These are phyloP conservation scores for Leptodactylus fallax DNA, from an alignment of 2,797 vertebrate genomes.

Conservation along the genomic window DNA sequence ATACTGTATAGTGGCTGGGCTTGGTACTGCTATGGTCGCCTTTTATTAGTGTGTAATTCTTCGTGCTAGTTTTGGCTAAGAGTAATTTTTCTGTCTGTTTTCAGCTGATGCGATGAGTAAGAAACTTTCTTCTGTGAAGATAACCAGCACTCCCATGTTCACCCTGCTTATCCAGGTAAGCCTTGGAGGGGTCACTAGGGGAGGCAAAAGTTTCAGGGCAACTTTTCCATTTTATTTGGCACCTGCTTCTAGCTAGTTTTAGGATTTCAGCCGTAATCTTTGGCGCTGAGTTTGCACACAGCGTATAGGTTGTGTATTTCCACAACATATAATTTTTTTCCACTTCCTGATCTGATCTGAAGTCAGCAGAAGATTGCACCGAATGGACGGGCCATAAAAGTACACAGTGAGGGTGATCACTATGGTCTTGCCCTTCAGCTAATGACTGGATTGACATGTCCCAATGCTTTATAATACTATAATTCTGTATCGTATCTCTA, in stretches of 20 bases:
- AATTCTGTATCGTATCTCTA: not conserved
- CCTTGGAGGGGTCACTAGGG: not conserved
- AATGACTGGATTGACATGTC: not conserved
- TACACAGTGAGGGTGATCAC: not conserved
- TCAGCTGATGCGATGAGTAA: slow-evolving; percentile 72
- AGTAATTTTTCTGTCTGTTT: slow-evolving; percentile 36
- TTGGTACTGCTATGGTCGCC: no score
- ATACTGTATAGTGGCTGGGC: no score
- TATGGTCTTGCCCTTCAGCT: not conserved
- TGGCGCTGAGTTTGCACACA: no score
- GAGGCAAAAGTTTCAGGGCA: not conserved
- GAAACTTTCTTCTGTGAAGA: slow-evolving; percentile 61
- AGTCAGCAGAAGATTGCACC: no score
- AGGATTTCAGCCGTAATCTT: no score
- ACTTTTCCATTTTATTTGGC: not conserved
- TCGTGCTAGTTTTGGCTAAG: not conserved
- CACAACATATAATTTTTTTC: no score
- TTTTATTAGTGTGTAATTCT: no score
- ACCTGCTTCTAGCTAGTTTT: not conserved
- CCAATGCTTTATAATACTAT: not conserved
- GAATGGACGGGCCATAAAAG: no score
- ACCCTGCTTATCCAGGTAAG: slow-evolving; percentile 81
- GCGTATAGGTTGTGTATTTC: no score
- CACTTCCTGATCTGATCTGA: no score
- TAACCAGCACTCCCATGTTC: slow-evolving; percentile 81